Conservation (phyloP, 2,888 invertebrate species). For the Ptychoptera contaminata region DNA sequence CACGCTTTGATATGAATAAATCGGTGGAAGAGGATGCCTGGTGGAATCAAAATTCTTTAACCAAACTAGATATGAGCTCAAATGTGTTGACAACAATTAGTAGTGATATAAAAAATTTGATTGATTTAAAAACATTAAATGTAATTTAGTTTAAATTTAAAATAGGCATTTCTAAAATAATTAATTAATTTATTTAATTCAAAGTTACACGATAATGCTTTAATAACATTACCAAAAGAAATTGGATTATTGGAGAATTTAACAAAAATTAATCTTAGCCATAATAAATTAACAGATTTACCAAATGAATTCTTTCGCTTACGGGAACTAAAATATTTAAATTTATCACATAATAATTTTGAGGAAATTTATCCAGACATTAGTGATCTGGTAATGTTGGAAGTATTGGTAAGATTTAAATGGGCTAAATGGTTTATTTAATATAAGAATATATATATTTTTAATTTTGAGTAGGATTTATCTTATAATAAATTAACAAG, state of each 20-base stretch:
- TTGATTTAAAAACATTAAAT: slow-evolving; percentile 51
- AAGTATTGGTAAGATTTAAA: slow-evolving; percentile 41
- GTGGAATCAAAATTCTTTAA: slow-evolving; percentile 73
- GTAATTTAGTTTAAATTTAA: slow-evolving; percentile 29
- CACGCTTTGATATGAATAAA: slow-evolving; percentile 35
- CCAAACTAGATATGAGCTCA: slow-evolving; percentile 60
- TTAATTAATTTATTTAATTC: slow-evolving; percentile 11
- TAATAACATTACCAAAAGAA: slow-evolving; percentile 54
- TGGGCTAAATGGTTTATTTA: neutral
- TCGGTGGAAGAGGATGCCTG: slow-evolving; percentile 46
- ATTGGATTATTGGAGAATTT: slow-evolving; percentile 53
- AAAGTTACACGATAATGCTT: slow-evolving; percentile 72
- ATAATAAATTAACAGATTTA: slow-evolving; percentile 46
- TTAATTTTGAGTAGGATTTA: slow-evolving; percentile 41
- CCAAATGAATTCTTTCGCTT: slow-evolving; percentile 53
- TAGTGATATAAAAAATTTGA: slow-evolving; percentile 45
- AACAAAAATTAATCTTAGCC: slow-evolving; percentile 48
- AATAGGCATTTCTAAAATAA: neutral
- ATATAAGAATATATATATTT: neutral
- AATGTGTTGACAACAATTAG: slow-evolving; percentile 51
- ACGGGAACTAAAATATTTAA: slow-evolving; percentile 51
- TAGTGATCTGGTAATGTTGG: slow-evolving; percentile 65
- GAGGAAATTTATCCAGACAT: slow-evolving; percentile 50
- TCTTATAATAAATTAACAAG: slow-evolving; percentile 57
- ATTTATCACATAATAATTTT: slow-evolving; percentile 59